Evolutionary conservation across 2,113 vertebrate species (phyloP).

Genomic region (Elaphurus davidianus): DNA sequence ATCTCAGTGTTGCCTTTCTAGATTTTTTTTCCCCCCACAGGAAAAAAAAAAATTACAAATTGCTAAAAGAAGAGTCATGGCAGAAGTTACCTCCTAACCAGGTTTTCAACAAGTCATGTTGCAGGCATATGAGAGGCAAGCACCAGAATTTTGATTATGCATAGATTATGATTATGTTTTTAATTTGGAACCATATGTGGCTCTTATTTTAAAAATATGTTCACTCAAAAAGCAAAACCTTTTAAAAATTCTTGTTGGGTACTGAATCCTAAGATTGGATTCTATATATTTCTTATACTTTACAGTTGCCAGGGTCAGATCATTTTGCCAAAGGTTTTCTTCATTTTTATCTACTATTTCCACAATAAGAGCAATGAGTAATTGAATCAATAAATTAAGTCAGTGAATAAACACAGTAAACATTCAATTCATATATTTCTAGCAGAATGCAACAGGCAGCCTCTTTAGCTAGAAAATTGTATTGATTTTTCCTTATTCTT

Average conservation of each 20-base stretch:
- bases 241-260: neutral
- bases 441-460: neutral
- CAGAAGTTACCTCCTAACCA: neutral
- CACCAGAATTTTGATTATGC: neutral
- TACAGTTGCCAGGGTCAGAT: neutral
- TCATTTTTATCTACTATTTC: slow-evolving; percentile 34
- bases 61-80: neutral
- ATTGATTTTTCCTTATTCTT: slow-evolving; percentile 32
- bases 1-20: neutral
- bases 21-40: neutral
- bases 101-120: neutral
- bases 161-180: neutral
- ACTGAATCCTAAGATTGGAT: neutral
- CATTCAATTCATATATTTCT: neutral
- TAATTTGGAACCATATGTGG: neutral
- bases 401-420: neutral
- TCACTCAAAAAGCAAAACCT: slow-evolving; percentile 13
- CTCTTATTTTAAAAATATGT: slow-evolving; percentile 14
- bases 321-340: neutral
- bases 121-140: neutral
- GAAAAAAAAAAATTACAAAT: neutral
- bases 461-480: neutral
- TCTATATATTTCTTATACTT: neutral
- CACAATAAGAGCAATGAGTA: neutral
- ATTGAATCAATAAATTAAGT: slow-evolving; percentile 3